Evolutionary conservation across 2,888 invertebrate species (phyloP), one percentile per base, ranked within the genome.

Genomic region (Meiosimyza platycephala): DNA sequence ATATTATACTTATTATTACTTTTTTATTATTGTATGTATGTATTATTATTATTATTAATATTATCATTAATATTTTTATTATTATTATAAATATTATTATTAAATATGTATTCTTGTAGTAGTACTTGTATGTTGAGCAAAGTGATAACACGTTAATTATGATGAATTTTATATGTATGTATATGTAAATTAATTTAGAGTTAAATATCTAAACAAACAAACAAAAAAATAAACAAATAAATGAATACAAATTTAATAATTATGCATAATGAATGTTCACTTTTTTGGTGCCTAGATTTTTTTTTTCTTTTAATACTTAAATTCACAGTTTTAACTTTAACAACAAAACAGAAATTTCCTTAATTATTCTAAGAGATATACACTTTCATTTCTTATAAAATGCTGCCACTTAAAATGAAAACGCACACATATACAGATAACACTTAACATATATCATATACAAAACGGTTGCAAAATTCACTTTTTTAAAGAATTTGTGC

Each of bases 21-120:
- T 77, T 77, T 73, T 76, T 76, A 76, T 74, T 77, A 75, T 74
- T 74, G 73, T 71, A 52, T 73, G 76, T 75, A 76, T 76, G 75
- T 76, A 77, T 79, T 75, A 75, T 75, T 76, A 76, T 78, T 73
- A 78, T 76, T 64, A 65, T 79, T 73, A 57, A 72, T 81, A 82
- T 82, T 83, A 80, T 81, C 79, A 81, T 81, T 67, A 75, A 77
- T 74, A 72, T 73, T 75, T 75, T 76, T 76, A 77, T 76, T 78
- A 78, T 79, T 77, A 28, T 28, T 28, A 28, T 28, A 28, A 28
- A 28, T 28, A 76, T 76, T 77, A 77, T 40, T 40, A 40, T 40
- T 72, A 76, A 75, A 75, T 79, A 74, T 74, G 57, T 73, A 66
- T 71, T 63, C 40, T 62, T 62, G 52, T 54, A 63, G 54, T 63